Evolutionary conservation across 2,888 invertebrate species (phyloP).

Genomic region (Andrena bicolor): DNA sequence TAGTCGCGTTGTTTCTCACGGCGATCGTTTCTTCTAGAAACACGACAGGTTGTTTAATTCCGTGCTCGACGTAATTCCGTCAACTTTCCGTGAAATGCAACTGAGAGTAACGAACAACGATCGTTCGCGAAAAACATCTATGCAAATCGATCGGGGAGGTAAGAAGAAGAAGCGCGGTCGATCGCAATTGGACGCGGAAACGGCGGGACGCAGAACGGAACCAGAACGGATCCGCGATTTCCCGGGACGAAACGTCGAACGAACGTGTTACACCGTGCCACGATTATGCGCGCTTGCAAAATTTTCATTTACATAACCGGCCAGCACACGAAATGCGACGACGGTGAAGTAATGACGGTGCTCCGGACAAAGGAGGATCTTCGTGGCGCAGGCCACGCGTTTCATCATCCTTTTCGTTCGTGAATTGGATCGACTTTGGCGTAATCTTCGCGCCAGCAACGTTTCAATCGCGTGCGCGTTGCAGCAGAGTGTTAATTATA

Average conservation of each 20-base stretch:
- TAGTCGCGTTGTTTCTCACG: background rate
- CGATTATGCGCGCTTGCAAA: constrained; percentile 49
- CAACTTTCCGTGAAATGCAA: background rate
- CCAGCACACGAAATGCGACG: constrained; percentile 19
- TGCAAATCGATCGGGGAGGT: constrained; percentile 36
- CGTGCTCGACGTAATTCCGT: background rate
- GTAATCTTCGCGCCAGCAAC: background rate
- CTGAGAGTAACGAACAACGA: background rate
- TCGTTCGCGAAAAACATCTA: constrained; percentile 12
- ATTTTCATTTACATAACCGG: constrained; percentile 47
- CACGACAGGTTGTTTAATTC: background rate
- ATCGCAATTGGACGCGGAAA: constrained; percentile 40
- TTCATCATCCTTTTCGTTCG: constrained; percentile 21
- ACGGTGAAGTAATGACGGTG: constrained; percentile 34
- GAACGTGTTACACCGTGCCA: constrained; percentile 17
- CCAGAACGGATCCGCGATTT: constrained; percentile 27
- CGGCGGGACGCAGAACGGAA: constrained; percentile 3
- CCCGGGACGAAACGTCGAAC: constrained; percentile 3
- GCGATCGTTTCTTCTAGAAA: background rate
- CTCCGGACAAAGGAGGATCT: constrained; percentile 19
- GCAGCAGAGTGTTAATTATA: background rate
- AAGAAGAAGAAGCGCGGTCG: constrained; percentile 21
- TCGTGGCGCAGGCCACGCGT: background rate
- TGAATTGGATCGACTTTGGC: constrained; percentile 24
- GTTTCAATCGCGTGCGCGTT: background rate